A percentile compares a stretch with the other conserved stretches of the same genome.
phyloP scores from a whole-genome alignment of 2,113 vertebrate species.

The Etia nguti region DNA sequence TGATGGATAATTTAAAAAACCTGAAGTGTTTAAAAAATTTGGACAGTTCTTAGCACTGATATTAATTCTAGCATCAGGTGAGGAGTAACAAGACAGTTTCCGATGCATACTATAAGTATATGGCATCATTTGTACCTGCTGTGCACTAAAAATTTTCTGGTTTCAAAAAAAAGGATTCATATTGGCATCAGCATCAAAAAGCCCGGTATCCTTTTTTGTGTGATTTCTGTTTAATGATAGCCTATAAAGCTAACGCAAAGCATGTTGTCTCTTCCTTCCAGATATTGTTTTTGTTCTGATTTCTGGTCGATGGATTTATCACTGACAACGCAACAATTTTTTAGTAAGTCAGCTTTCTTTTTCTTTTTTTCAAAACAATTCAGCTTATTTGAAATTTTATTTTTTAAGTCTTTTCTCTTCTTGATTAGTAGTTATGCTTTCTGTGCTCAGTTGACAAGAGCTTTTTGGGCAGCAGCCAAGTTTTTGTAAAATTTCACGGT shows the following conservation, averaged over 20 bases:
- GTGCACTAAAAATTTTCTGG: neutral
- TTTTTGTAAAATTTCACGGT: neutral
- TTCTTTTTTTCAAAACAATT: neutral
- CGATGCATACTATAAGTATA: neutral
- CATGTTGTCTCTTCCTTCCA: conserved; percentile 18
- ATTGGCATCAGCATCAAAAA: neutral
- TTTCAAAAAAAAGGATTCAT: neutral
- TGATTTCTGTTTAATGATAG: neutral
- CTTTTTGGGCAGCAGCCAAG: neutral
- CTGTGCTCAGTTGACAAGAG: neutral
- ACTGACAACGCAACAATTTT: conserved; percentile 53
- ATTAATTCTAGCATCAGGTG: neutral
- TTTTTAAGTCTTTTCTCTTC: neutral
- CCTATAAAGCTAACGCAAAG: neutral
- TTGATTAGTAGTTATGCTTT: neutral
- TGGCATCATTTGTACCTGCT: neutral
- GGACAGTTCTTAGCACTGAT: neutral
- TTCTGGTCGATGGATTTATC: conserved; percentile 67
- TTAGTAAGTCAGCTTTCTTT: conserved; percentile 51
- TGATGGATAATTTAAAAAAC: neutral
- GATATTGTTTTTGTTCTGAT: conserved; percentile 42
- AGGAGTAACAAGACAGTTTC: neutral
- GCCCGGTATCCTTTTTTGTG: neutral
- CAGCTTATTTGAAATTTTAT: neutral
- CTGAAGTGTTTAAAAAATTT: neutral